Conservation (phyloP, 2,888 invertebrate genomes). For the Drosophila kuntzei region DNA sequence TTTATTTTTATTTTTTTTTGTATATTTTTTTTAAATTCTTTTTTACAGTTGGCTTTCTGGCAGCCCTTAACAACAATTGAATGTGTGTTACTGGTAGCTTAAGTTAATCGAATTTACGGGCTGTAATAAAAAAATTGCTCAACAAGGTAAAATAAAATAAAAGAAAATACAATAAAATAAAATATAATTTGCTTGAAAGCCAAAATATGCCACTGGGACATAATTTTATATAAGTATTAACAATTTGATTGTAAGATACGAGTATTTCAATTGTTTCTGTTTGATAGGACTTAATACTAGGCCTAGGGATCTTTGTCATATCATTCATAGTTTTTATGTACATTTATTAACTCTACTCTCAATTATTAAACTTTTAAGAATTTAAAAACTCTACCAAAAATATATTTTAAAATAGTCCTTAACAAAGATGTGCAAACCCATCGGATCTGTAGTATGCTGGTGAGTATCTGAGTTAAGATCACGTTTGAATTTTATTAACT, state of each 20-base stretch:
- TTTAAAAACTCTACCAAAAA: background rate
- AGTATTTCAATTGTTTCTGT: conserved; percentile 27
- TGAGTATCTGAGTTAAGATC: conserved; percentile 1
- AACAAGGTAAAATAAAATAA: conserved; percentile 23
- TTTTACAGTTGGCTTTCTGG: conserved; percentile 45
- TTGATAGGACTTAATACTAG: background rate
- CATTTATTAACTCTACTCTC: background rate
- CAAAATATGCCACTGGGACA: conserved; percentile 54
- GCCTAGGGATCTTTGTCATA: background rate
- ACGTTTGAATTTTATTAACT: background rate
- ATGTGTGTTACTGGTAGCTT: conserved; percentile 43
- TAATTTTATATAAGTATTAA: conserved; percentile 10
- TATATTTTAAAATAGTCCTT: background rate
- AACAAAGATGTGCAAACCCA: conserved; percentile 2
- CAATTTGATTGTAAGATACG: conserved; percentile 18
- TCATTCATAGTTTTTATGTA: background rate
- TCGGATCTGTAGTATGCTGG: background rate
- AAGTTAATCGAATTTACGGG: conserved; percentile 72
- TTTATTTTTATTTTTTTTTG: conserved; percentile 26
- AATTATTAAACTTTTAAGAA: background rate
- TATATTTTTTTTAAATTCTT: conserved; percentile 47
- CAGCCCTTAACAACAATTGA: conserved; percentile 72
- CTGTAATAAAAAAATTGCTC: conserved; percentile 62
- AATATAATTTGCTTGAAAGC: conserved; percentile 68
- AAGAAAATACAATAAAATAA: conserved; percentile 51